phyloP scores from a whole-genome alignment of 2,113 vertebrate species.

The Acinonyx jubatus region DNA sequence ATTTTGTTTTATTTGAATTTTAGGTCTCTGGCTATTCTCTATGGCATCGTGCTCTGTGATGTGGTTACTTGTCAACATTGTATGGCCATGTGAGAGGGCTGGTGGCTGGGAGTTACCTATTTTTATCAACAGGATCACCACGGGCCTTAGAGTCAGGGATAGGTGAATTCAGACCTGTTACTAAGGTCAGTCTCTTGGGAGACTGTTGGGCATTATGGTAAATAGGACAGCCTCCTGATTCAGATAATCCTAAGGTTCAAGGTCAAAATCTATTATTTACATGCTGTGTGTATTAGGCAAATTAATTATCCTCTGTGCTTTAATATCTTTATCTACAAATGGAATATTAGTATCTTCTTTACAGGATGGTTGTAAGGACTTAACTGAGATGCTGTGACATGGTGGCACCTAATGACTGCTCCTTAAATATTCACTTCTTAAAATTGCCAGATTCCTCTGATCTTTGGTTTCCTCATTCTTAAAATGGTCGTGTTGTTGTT shows the following conservation, averaged over 20 bases:
- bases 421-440: neutral
- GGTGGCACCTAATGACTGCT: neutral
- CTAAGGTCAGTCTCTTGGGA: constrained; percentile 24
- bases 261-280: neutral
- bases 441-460: neutral
- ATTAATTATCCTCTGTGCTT: neutral
- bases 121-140: constrained; percentile 23
- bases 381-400: neutral
- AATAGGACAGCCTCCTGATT: neutral
- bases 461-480: neutral
- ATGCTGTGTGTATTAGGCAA: neutral
- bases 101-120: neutral
- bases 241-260: neutral
- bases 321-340: neutral
- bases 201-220: neutral
- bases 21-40: neutral
- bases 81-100: neutral
- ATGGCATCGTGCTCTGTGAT: constrained; percentile 2
- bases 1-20: neutral
- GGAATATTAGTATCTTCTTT: neutral
- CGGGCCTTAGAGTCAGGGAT: neutral
- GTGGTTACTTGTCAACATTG: neutral
- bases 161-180: constrained; percentile 22
- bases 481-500: neutral
- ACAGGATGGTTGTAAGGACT: neutral